Evolutionary conservation across 1,140 invertebrate species (phyloP), one percentile per base, ranked within the genome.

Genomic region (Sitobion miscanthi): DNA sequence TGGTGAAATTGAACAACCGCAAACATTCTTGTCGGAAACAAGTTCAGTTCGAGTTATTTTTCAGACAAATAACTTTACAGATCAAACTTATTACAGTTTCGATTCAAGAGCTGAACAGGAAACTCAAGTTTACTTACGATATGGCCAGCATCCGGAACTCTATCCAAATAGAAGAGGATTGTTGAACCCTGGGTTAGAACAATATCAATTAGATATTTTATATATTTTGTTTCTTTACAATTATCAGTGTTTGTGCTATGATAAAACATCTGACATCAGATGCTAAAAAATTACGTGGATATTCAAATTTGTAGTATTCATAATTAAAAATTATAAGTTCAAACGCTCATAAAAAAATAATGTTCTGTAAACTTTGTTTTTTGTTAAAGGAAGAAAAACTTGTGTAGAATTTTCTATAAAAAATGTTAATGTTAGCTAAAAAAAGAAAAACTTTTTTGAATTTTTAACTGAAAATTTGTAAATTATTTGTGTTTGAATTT

Each of bases 11-110:
- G 98, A 99, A 94, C 98, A 98, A 94, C 97, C 98, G 0, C 98
- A 98, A 95, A 98, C 98, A 11, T 99, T 98, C 96, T 98, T 99
- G 94, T 98, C 98, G 25, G 98, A 99, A 95, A 99, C 98, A 23
- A 98, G 97, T 94, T 98, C 98, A 95, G 98, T 99, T 21, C 98
- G 98, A 94, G 96, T 99, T 52, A 96, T 98, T 83, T 98, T 99
- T 95, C 97, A 98, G 95, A 97, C 97, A 45, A 98, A 98, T 95
- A 98, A 98, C 95, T 98, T 98, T 95, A 98, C 98, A 5, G 97
- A 98, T 95, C 98, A 98, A 95, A 97, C 97, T 38, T 97, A 97
- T 95, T 97, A 97, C 95, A 97, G 97, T 94, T 97, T 97, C 95
- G 97, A 97, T 94, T 97, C 97, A 0, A 95, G 98, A 94, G 98